Conservation (phyloP, 2,797 vertebrate genomes). For the Coracias cyanogaster region DNA sequence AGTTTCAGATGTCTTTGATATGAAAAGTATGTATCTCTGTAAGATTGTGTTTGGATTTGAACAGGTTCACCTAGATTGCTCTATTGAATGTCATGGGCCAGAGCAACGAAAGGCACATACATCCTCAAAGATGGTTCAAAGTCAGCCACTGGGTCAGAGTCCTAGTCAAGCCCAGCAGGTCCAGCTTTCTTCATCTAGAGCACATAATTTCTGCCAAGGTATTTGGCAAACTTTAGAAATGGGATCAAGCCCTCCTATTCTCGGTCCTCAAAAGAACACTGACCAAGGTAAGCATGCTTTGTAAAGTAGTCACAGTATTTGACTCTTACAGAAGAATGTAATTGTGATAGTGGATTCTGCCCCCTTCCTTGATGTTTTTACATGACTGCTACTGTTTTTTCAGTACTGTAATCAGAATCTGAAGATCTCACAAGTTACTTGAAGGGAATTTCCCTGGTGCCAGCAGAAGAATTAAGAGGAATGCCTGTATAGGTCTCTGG, state of each 20-base stretch:
- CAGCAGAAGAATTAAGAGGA: background rate
- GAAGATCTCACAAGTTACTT: background rate
- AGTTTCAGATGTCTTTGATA: background rate
- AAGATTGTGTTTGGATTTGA: background rate
- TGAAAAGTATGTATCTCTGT: background rate
- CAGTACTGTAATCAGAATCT: background rate
- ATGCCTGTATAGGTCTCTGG: background rate
- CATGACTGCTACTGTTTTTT: background rate
- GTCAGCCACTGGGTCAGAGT: conserved; percentile 8
- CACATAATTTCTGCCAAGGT: conserved; percentile 78
- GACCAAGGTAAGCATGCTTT: conserved; percentile 69
- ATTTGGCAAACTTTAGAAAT: conserved; percentile 84
- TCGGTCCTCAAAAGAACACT: conserved; percentile 60
- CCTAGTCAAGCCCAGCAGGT: background rate
- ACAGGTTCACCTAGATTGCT: conserved; percentile 27
- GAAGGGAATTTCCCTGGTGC: background rate
- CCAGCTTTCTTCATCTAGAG: conserved; percentile 72
- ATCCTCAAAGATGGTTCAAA: conserved; percentile 9
- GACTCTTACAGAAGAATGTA: background rate
- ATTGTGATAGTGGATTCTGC: background rate
- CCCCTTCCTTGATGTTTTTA: background rate
- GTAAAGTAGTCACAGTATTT: background rate
- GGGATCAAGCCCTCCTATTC: conserved; percentile 78
- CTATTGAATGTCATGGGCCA: background rate
- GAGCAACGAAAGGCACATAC: conserved; percentile 64